These are phyloP conservation scores for Cinclus mexicanus DNA, from an alignment of 2,113 vertebrate genomes.

Conservation along the genomic window DNA sequence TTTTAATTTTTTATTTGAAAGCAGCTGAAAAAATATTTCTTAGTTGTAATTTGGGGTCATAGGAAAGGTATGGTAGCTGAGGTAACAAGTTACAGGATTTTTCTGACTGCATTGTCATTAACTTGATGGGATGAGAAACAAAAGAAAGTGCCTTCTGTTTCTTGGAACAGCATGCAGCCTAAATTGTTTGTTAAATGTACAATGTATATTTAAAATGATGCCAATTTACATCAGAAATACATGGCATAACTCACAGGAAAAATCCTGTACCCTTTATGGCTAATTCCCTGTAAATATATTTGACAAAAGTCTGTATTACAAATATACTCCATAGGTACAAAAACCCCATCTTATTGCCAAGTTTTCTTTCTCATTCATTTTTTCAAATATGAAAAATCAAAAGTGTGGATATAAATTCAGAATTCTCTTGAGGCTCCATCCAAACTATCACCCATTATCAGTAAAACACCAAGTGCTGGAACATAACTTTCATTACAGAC, in stretches of 20 bases:
- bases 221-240: background rate
- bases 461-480: background rate
- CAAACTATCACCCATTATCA: background rate
- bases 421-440: background rate
- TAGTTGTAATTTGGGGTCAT: background rate
- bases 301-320: background rate
- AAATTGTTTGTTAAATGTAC: fast-evolving
- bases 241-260: background rate
- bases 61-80: background rate
- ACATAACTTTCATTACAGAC: background rate
- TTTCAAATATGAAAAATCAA: background rate
- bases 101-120: background rate
- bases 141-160: background rate
- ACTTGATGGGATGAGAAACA: background rate
- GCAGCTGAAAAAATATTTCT: background rate
- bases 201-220: background rate
- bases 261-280: fast-evolving
- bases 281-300: background rate
- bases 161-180: background rate
- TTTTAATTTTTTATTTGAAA: background rate
- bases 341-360: background rate
- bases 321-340: background rate
- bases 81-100: background rate
- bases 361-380: background rate
- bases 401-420: background rate